Evolutionary conservation across 2,113 vertebrate genomes (phyloP).

Genomic region (Lagopus leucura): DNA sequence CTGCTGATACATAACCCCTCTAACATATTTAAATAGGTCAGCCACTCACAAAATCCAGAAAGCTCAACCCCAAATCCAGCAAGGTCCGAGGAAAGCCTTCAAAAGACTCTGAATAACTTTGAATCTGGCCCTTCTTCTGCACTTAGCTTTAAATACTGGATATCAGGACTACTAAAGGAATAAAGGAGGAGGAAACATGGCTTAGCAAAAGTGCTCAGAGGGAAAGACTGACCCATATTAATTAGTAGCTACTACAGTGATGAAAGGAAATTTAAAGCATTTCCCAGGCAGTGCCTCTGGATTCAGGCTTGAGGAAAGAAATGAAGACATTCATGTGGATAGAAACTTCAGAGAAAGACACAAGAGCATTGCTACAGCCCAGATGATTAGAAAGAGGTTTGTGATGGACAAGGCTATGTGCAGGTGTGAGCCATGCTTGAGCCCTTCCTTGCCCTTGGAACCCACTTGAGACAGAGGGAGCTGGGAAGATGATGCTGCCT

Average conservation of each 20-base stretch:
- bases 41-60: not conserved
- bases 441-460: not conserved
- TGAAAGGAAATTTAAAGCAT: constrained; percentile 3
- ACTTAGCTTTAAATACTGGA: not conserved
- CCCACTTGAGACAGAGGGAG: not conserved
- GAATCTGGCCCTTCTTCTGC: not conserved
- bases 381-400: not conserved
- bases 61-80: not conserved
- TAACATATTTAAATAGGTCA: not conserved
- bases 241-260: not conserved
- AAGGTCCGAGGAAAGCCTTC: not conserved
- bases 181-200: not conserved
- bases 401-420: not conserved
- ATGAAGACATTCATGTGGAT: not conserved
- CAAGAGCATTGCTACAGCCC: not conserved
- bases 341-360: not conserved
- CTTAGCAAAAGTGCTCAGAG: not conserved
- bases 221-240: constrained; percentile 4
- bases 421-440: not conserved
- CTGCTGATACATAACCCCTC: not conserved
- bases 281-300: not conserved
- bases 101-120: not conserved
- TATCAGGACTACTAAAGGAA: not conserved
- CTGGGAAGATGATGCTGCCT: not conserved
- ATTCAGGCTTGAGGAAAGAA: not conserved